A percentile compares a stretch with the other conserved stretches of the same genome.
phyloP scores from a whole-genome alignment of 2,888 invertebrate species.

The Ernsta delagoae region DNA sequence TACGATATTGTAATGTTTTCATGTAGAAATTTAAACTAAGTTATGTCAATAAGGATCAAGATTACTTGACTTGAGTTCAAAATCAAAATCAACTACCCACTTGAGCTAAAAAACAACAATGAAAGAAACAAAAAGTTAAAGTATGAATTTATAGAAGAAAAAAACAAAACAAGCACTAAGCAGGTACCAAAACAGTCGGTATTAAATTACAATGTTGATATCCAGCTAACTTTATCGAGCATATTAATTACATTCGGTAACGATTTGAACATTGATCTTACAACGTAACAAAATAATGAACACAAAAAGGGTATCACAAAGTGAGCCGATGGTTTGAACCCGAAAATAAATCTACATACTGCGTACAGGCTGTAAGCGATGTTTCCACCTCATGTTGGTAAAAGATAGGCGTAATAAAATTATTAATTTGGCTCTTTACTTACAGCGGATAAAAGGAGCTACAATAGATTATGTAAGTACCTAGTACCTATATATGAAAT shows the following conservation, averaged over 20 bases:
- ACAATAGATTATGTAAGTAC: no score
- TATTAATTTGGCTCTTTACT: no score
- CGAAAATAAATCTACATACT: conserved; percentile 38
- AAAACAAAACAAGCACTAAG: conserved; percentile 7
- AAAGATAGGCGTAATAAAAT: no score
- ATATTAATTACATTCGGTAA: conserved; percentile 38
- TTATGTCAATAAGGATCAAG: no score
- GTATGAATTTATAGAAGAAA: background rate
- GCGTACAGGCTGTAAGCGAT: background rate
- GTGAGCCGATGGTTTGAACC: conserved; percentile 48
- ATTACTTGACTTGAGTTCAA: no score
- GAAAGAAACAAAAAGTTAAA: background rate
- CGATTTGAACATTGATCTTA: conserved; percentile 38
- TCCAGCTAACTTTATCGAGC: conserved; percentile 37
- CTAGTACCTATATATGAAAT: no score
- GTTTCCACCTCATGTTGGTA: background rate
- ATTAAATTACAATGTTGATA: conserved; percentile 38
- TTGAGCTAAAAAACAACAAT: no score
- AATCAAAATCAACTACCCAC: no score
- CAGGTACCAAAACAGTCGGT: conserved; percentile 28
- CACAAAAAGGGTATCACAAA: conserved; percentile 42
- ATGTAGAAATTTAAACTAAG: no score
- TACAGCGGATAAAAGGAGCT: no score
- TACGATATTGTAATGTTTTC: no score
- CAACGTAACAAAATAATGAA: conserved; percentile 38